These are phyloP conservation scores for Leptoteleia sp. DNA, from an alignment of 1,140 invertebrate species.

Conservation along the genomic window DNA sequence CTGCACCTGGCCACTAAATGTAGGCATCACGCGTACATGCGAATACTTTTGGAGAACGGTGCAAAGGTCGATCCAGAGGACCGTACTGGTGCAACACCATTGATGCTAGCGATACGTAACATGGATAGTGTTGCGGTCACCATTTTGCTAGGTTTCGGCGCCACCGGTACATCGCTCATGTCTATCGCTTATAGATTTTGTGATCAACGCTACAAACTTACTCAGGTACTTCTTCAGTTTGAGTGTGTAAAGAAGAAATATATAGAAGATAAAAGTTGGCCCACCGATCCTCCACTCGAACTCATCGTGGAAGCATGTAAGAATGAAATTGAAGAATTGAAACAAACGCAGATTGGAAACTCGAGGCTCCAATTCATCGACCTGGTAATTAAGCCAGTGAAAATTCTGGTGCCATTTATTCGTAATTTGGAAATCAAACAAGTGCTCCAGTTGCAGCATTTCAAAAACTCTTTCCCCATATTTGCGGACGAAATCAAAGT, in stretches of 20 bases:
- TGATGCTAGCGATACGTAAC: conserved; percentile 17
- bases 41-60: conserved; percentile 23
- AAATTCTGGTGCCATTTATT: conserved; percentile 5
- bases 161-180: conserved; percentile 1
- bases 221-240: conserved; percentile 10
- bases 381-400: conserved; percentile 14
- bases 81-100: conserved; percentile 1
- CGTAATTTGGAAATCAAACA: conserved; percentile 14
- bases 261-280: neutral
- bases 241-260: conserved; percentile 7
- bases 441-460: neutral
- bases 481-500: conserved; percentile 29
- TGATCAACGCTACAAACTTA: neutral
- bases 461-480: conserved; percentile 2
- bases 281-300: neutral
- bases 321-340: conserved; percentile 7
- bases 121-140: neutral
- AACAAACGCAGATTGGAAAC: conserved; percentile 1
- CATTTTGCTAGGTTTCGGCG: conserved; percentile 12
- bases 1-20: conserved; percentile 34
- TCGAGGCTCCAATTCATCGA: conserved; percentile 13
- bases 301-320: neutral
- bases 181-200: conserved; percentile 14
- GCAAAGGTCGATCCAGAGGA: conserved; percentile 17
- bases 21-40: conserved; percentile 20